Base-by-base conservation (phyloP, 2,797 vertebrate genomes). In the Sternarchorhynchus goeldii region DNA sequence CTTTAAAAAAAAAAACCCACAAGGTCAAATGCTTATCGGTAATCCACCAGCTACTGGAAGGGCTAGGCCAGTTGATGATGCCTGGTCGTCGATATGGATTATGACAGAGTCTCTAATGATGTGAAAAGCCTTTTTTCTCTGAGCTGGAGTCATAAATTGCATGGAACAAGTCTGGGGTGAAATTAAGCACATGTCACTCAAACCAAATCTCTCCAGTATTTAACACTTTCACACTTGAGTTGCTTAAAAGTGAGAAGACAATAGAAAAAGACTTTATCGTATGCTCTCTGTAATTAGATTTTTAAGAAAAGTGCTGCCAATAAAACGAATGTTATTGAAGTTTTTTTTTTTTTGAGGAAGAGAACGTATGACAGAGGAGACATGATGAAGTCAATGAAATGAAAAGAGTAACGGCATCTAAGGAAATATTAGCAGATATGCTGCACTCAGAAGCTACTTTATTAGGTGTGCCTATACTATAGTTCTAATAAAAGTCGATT, bases 161-260 rank as follows among this genome's bases (percentile, higher is more conserved):
- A 55, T 31, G 21, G 32, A 75, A 31, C 39, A 55, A 53, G 57
- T 58, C 66, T 74, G 20, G 10, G 17, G 56, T 59, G 39, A 85
- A 83, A 82, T 82, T 73, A 83, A 77, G 76, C 76, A 75, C 79
- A 75, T 63, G 83, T 79, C 86, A 80, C 63, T 87, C 82, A 81
- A 81, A 63, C 56, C 32, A 79, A 82, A 82, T 83, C 76, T 75
- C 45, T 36, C 60, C 59, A 59, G 79, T 76, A 55, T 83, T 85
- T 81, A 81, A 84, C 58, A 76, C 63, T 69, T 81, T 82, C 78
- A 83, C 83, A 81, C 84, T 81, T 69, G 62, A 80, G 74, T 78
- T 79, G 82, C 71, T 72, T 62, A 78, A 76, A 81, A 74, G 70
- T 62, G 55, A 58, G 70, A 45, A 69, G 39, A 29, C 45, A 75